Evolutionary conservation across 2,113 vertebrate genomes (phyloP).

Genomic region (Leucosticte australis): DNA sequence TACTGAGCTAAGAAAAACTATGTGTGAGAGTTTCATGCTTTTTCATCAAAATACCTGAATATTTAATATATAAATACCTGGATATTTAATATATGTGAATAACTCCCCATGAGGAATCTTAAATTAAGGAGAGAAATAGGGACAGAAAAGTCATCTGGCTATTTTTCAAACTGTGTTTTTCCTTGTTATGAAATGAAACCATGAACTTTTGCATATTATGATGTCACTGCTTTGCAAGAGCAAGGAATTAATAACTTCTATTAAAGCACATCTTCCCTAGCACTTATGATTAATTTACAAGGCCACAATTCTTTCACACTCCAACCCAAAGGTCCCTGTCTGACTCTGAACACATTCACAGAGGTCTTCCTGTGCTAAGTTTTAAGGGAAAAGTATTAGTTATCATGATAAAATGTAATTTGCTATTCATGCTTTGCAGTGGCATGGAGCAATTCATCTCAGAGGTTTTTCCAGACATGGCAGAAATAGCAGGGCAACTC

Average conservation of each 20-base stretch:
- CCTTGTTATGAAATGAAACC: neutral
- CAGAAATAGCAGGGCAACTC: neutral
- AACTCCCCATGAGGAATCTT: neutral
- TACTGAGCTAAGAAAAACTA: neutral
- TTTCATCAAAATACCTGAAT: neutral
- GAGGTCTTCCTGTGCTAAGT: neutral
- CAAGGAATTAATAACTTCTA: neutral
- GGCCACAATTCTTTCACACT: neutral
- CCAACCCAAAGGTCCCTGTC: neutral
- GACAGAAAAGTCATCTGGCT: neutral
- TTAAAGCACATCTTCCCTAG: neutral
- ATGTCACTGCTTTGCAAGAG: neutral
- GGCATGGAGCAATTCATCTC: neutral
- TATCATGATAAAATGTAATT: neutral
- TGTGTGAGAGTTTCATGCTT: neutral
- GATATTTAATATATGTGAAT: neutral
- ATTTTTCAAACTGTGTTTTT: neutral
- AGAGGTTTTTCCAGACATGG: neutral
- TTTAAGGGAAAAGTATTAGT: neutral
- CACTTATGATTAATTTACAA: slow-evolving; percentile 3
- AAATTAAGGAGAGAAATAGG: neutral
- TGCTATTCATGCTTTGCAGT: neutral
- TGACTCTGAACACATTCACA: neutral
- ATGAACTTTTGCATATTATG: neutral
- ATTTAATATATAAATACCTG: neutral